Evolutionary conservation across 2,113 vertebrate genomes (phyloP), one percentile per base, ranked within the genome.

Genomic region (Syrrhaptes paradoxus): DNA sequence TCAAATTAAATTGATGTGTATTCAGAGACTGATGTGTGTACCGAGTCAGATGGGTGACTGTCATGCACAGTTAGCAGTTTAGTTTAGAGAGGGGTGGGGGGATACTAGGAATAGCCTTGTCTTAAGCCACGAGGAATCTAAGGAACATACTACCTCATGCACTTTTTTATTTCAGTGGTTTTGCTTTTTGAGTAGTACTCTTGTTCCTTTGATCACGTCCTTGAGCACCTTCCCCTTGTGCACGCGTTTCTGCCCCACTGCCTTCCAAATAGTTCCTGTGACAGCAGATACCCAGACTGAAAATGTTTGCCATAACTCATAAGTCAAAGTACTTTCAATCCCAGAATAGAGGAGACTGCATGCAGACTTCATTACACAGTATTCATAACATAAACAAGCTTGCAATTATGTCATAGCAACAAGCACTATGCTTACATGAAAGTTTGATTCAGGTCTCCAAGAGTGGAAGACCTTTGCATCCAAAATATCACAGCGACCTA

Each of bases 341-440:
- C 96, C 87, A 95, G 93, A 97, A 95, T 94, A 97, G 94, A 94
- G 86, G 80, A 92, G 95, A 29, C 87, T 94, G 83, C 88, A 66
- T 74, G 83, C 92, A 89, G 91, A 88, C 84, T 95, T 94, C 84
- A 94, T 93, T 95, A 90, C 91, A 76, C 70, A 93, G 93, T 81
- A 38, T 92, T 94, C 94, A 96, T 96, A 93, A 96, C 93, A 96
- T 96, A 96, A 91, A 96, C 96, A 95, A 95, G 90, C 80, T 74
- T 84, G 87, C 67, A 83, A 43, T 96, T 97, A 96, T 96, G 97
- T 97, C 97, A 93, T 96, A 96, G 96, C 97, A 97, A 97, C 96
- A 93, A 93, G 96, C 93, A 8, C 88, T 92, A 24, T 91, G 95
- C 93, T 95, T 95, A 88, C 74, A 85, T 83, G 77, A 82, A 93